Evolutionary conservation across 1,140 invertebrate genomes (phyloP).

Genomic region (Chlorops oryzae): DNA sequence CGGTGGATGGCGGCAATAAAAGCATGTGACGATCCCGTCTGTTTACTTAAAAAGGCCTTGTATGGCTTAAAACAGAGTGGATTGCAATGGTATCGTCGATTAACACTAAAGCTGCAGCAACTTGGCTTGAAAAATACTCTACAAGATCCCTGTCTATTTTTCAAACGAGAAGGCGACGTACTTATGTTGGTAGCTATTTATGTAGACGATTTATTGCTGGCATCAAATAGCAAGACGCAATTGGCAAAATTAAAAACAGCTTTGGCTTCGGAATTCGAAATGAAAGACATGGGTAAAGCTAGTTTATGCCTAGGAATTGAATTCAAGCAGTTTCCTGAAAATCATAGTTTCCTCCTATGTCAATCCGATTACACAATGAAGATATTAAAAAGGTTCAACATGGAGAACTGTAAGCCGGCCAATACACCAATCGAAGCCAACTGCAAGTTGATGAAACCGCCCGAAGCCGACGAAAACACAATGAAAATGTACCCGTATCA

Average conservation of each 20-base stretch:
- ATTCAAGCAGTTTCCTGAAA: not conserved
- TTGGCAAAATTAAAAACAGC: no score
- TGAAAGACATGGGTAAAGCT: no score
- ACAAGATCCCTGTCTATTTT: constrained; percentile 2
- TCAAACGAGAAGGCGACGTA: constrained; percentile 4
- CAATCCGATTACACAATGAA: not conserved
- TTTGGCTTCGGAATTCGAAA: no score
- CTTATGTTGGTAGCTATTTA: no score
- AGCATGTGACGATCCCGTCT: not conserved
- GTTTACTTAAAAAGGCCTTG: constrained; percentile 3
- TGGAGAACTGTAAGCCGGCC: constrained; percentile 1
- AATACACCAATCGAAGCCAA: no score
- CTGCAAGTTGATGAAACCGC: no score
- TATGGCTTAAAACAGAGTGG: not conserved
- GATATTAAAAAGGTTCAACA: not conserved
- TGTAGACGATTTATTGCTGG: no score
- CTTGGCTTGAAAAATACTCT: not conserved
- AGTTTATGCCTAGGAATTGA: no score
- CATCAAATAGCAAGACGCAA: no score
- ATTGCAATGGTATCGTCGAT: not conserved
- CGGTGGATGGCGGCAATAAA: not conserved
- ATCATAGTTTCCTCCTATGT: not conserved
- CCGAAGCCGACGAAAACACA: no score
- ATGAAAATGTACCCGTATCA: no score
- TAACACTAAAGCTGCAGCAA: not conserved